Evolutionary conservation across 2,888 invertebrate species (phyloP).

Genomic region (Diaprepes abbreviatus): DNA sequence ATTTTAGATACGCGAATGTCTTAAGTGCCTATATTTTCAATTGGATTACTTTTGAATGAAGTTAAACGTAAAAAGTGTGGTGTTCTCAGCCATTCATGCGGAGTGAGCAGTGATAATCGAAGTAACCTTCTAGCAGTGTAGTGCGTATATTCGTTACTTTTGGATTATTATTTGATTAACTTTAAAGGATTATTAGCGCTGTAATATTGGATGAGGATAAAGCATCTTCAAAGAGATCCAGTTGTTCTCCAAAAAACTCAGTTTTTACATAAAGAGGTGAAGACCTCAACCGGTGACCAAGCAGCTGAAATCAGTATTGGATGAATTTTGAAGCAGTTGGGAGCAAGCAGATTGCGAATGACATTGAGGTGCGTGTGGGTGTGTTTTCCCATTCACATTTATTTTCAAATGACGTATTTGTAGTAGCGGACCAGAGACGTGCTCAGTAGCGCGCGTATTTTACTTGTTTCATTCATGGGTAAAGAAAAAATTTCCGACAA

Average conservation of each 20-base stretch:
- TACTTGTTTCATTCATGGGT: slow-evolving; percentile 31
- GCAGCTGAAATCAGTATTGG: slow-evolving; percentile 17
- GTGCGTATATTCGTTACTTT: slow-evolving; percentile 26
- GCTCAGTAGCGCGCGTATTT: slow-evolving; percentile 35
- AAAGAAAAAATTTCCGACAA: neutral
- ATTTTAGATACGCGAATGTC: slow-evolving; percentile 5
- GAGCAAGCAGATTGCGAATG: slow-evolving; percentile 60
- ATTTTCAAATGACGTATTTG: slow-evolving; percentile 51
- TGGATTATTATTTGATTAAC: slow-evolving; percentile 14
- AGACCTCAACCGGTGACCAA: neutral
- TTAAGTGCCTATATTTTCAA: slow-evolving; percentile 1
- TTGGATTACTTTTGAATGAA: slow-evolving; percentile 37
- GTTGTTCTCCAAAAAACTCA: neutral
- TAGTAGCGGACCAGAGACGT: slow-evolving; percentile 42
- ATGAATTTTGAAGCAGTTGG: slow-evolving; percentile 39
- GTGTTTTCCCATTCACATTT: slow-evolving; percentile 61
- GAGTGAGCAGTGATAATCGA: slow-evolving; percentile 37
- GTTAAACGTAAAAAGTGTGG: slow-evolving; percentile 23
- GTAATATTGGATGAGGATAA: slow-evolving; percentile 7
- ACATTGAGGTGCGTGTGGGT: slow-evolving; percentile 64
- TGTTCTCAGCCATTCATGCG: slow-evolving; percentile 24
- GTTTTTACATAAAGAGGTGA: neutral
- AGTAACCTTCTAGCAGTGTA: slow-evolving; percentile 40
- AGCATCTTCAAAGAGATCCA: neutral
- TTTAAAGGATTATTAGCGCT: neutral